Conservation (phyloP, 2,797 vertebrate species). For the Mus caroli region DNA sequence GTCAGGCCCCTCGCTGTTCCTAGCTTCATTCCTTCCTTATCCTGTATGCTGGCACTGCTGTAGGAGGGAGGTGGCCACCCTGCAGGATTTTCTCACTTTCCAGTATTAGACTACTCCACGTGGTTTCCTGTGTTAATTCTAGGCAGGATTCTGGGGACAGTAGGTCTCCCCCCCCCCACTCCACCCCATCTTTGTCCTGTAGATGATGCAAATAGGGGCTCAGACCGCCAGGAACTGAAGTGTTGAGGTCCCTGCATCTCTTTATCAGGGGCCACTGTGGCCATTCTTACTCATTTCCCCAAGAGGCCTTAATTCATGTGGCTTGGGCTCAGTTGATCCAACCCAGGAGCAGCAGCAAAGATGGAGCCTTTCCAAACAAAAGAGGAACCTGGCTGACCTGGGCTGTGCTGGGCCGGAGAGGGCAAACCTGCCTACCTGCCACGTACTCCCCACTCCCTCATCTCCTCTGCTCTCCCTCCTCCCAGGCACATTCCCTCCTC, state of each 20-base stretch:
- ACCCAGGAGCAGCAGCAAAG: neutral
- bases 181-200: neutral
- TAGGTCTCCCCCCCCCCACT: neutral
- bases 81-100: neutral
- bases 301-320: neutral
- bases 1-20: neutral
- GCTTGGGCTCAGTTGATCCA: neutral
- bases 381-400: neutral
- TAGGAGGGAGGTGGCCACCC: neutral
- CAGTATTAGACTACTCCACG: constrained; percentile 26
- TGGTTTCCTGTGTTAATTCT: constrained; percentile 35
- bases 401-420: neutral
- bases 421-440: neutral
- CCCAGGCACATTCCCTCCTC: too few relatives aligned
- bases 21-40: too few relatives aligned
- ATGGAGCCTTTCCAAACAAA: neutral
- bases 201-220: neutral
- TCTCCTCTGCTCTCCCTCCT: too few relatives aligned
- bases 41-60: neutral
- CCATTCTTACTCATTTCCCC: neutral
- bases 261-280: neutral
- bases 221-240: neutral
- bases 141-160: neutral
- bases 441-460: too few relatives aligned
- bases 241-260: neutral